Evolutionary conservation across 2,797 vertebrate species (phyloP).

Genomic region (Naso thynnoides): DNA sequence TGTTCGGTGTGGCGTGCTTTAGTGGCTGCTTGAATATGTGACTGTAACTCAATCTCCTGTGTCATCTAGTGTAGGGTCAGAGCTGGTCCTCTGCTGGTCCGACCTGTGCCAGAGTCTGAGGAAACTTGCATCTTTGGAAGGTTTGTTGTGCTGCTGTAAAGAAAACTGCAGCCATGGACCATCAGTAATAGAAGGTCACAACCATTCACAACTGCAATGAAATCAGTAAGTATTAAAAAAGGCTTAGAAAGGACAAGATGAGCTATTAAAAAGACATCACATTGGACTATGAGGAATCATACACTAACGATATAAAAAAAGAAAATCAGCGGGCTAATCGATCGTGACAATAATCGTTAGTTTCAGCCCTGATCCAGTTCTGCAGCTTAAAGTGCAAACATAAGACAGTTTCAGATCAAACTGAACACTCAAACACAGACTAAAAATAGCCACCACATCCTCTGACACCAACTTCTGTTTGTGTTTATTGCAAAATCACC

Average conservation of each 20-base stretch:
- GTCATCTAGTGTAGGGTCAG: constrained; percentile 68
- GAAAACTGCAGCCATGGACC: background rate
- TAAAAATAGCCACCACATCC: constrained; percentile 28
- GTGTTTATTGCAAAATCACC: constrained; percentile 2
- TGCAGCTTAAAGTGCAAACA: background rate
- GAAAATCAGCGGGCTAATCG: background rate
- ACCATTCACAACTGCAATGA: background rate
- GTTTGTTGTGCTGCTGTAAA: constrained; percentile 12
- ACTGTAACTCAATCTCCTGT: constrained; percentile 67
- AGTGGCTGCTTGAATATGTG: constrained; percentile 61
- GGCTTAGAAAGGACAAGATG: background rate
- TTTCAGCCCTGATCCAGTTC: background rate
- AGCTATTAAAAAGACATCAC: background rate
- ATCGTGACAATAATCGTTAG: background rate
- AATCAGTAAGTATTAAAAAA: background rate
- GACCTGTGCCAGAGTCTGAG: constrained; percentile 10
- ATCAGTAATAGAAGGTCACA: background rate
- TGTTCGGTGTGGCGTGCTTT: constrained; percentile 46
- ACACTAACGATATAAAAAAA: background rate
- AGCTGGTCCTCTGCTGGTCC: constrained; percentile 16
- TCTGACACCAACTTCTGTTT: constrained; percentile 14
- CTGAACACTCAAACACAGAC: constrained; percentile 3
- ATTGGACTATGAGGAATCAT: background rate
- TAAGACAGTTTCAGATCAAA: constrained; percentile 15
- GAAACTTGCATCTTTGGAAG: background rate